phyloP scores from a whole-genome alignment of 2,113 vertebrate genomes.

The Paralichthys olivaceus region DNA sequence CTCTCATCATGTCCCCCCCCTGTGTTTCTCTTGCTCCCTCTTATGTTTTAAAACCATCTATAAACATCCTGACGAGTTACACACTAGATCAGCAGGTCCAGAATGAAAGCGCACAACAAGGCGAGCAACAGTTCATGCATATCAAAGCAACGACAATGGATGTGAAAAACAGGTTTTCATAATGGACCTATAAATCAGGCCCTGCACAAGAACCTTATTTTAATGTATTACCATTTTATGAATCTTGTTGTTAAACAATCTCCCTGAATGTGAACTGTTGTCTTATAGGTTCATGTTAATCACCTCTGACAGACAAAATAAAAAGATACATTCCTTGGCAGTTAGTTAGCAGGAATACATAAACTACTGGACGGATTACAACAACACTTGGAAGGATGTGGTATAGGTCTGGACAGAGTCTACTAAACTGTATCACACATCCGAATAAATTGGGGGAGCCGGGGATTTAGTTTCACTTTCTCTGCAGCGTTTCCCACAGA shows the following conservation, averaged over 20 bases:
- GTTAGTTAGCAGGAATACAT: too few species aligned
- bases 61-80: constrained; percentile 54
- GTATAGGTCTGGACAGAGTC: too few species aligned
- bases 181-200: constrained; percentile 69
- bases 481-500: too few species aligned
- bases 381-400: too few species aligned
- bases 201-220: constrained; percentile 7
- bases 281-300: constrained; percentile 17
- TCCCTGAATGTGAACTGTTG: constrained; percentile 25
- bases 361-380: too few species aligned
- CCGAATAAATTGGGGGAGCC: too few species aligned
- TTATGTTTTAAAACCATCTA: constrained; percentile 38
- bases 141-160: constrained; percentile 54
- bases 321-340: too few species aligned
- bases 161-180: constrained; percentile 50
- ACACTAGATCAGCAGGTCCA: constrained; percentile 19
- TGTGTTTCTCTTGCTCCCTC: constrained; percentile 6
- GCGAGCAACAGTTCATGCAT: constrained; percentile 59
- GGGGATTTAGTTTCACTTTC: too few species aligned
- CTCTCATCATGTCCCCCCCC: constrained; percentile 6
- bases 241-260: constrained; percentile 45
- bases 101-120: constrained; percentile 45
- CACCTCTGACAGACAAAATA: too few species aligned
- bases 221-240: constrained; percentile 16
- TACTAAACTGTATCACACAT: too few species aligned